phyloP scores from a whole-genome alignment of 2,888 invertebrate genomes.

The Cheilosia impressa region DNA sequence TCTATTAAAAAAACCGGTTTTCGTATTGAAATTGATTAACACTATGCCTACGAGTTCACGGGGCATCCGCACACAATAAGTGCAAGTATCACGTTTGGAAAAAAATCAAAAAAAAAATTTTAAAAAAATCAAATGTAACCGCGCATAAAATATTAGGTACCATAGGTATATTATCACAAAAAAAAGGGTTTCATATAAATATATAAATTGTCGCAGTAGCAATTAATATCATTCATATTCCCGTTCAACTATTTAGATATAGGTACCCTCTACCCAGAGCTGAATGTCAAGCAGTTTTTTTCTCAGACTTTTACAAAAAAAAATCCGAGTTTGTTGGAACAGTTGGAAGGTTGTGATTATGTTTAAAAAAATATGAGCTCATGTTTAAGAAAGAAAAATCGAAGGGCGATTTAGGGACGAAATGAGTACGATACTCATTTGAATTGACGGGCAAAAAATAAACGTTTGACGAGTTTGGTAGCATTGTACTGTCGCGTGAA shows the following conservation, averaged over 20 bases:
- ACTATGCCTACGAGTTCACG: constrained; percentile 44
- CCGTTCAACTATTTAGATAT: constrained; percentile 4
- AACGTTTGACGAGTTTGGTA: too few species aligned
- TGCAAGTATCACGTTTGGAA: constrained; percentile 37
- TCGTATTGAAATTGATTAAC: constrained; percentile 67
- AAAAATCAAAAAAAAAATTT: constrained; percentile 14
- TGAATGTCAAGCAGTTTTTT: constrained; percentile 54
- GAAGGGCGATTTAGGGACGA: too few species aligned
- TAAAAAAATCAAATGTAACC: constrained; percentile 38
- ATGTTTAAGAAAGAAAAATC: too few species aligned
- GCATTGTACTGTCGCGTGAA: too few species aligned
- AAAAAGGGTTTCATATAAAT: constrained; percentile 48
- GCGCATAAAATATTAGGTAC: constrained; percentile 34
- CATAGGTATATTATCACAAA: too few species aligned
- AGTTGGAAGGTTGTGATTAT: background rate
- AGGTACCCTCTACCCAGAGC: constrained; percentile 15
- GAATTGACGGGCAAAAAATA: too few species aligned
- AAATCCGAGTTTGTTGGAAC: background rate
- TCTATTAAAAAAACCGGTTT: constrained; percentile 63
- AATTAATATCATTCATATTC: constrained; percentile 69
- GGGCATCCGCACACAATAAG: constrained; percentile 13
- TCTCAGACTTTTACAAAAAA: background rate
- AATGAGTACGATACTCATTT: too few species aligned
- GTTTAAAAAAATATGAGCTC: too few species aligned
- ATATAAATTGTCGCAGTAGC: constrained; percentile 56